phyloP scores from a whole-genome alignment of 2,888 invertebrate genomes.

The Cyclophora punctaria region DNA sequence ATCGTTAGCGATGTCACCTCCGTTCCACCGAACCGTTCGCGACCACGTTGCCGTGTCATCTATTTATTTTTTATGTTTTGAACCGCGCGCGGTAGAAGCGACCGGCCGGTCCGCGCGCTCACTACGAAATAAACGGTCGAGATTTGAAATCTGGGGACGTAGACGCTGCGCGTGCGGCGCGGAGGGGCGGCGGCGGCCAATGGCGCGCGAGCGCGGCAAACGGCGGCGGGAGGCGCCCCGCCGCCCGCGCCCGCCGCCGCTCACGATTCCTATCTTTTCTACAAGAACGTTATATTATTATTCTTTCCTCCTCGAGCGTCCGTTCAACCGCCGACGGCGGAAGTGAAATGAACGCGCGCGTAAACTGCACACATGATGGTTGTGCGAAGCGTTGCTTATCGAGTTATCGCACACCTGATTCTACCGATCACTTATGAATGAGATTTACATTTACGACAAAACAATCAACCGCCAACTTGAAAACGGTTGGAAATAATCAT shows the following conservation, averaged over 20 bases:
- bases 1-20: slow-evolving; percentile 63
- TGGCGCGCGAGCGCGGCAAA: slow-evolving; percentile 46
- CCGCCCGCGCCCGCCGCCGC: slow-evolving; percentile 23
- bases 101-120: slow-evolving; percentile 55
- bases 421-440: slow-evolving; percentile 21
- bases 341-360: slow-evolving; percentile 70
- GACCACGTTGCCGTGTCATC: slow-evolving; percentile 59
- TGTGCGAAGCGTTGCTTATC: slow-evolving; percentile 15
- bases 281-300: slow-evolving; percentile 68
- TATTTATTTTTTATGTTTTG: slow-evolving; percentile 34
- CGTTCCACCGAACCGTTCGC: slow-evolving; percentile 58
- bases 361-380: slow-evolving; percentile 50
- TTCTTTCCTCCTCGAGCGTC: slow-evolving; percentile 63
- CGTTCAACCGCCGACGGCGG: slow-evolving; percentile 66
- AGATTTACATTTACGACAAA: slow-evolving; percentile 18
- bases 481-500: no score
- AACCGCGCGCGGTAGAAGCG: slow-evolving; percentile 37
- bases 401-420: slow-evolving; percentile 19
- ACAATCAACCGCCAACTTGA: background rate
- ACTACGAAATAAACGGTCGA: slow-evolving; percentile 73
- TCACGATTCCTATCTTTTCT: slow-evolving; percentile 65
- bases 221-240: slow-evolving; percentile 48
- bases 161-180: slow-evolving; percentile 66
- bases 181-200: slow-evolving; percentile 36
- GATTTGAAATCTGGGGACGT: slow-evolving; percentile 72